phyloP scores from a whole-genome alignment of 1,140 invertebrate species.

The Antheraea mylitta region DNA sequence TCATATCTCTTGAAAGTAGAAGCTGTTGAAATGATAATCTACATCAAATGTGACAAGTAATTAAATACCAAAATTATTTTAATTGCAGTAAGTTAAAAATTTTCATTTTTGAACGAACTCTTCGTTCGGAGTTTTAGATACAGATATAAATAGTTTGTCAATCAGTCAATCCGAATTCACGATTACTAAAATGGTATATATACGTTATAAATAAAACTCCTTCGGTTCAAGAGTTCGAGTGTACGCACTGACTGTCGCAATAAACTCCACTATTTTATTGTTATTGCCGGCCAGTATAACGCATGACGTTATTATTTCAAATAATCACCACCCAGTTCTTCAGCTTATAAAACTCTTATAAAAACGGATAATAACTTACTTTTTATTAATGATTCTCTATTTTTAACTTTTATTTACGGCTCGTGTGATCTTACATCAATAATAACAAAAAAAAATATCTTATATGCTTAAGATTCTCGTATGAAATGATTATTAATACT shows the following conservation, averaged over 20 bases:
- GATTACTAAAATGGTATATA: neutral
- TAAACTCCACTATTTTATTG: conserved; percentile 56
- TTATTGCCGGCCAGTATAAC: conserved; percentile 40
- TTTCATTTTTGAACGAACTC: no score
- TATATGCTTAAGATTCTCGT: no score
- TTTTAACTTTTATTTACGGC: neutral
- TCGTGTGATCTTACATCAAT: neutral
- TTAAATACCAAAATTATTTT: no score
- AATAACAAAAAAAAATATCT: no score
- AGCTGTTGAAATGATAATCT: no score
- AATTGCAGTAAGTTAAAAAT: no score
- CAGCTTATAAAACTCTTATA: neutral
- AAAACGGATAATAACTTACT: neutral
- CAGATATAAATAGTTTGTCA: neutral
- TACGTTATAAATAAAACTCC: neutral
- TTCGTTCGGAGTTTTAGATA: no score
- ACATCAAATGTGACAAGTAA: no score
- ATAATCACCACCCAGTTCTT: conserved; percentile 12
- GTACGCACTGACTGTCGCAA: conserved; percentile 35
- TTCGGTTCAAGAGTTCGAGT: conserved; percentile 6
- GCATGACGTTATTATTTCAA: conserved; percentile 39
- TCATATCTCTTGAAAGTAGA: no score
- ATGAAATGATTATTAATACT: no score
- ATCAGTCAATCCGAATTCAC: neutral
- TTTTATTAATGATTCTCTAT: neutral